Evolutionary conservation across 2,797 vertebrate genomes (phyloP).

Genomic region (Rhyacichthys aspro): DNA sequence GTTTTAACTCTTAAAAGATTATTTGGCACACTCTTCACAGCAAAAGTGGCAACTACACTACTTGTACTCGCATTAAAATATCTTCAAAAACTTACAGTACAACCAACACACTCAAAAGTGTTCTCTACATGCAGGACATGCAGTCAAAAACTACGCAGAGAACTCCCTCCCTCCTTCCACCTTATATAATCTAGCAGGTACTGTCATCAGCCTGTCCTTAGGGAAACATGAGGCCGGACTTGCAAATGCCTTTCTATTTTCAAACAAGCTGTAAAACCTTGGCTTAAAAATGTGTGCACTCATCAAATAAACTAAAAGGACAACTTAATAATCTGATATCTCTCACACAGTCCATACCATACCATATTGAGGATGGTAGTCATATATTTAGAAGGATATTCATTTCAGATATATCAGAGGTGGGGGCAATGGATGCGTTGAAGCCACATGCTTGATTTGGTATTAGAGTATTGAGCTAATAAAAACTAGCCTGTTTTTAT

Average conservation of each 20-base stretch:
- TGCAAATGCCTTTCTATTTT: slow-evolving; percentile 51
- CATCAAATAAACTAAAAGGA: slow-evolving; percentile 43
- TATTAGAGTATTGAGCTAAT: no score
- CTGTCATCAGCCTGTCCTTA: slow-evolving; percentile 24
- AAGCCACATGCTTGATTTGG: slow-evolving; percentile 1
- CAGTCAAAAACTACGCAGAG: slow-evolving; percentile 1
- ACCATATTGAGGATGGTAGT: slow-evolving; percentile 13
- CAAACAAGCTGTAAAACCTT: slow-evolving; percentile 21
- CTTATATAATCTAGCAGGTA: slow-evolving; percentile 9
- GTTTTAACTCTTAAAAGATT: neutral
- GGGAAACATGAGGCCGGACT: slow-evolving; percentile 26
- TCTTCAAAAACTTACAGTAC: slow-evolving; percentile 41
- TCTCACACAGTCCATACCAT: slow-evolving; percentile 19
- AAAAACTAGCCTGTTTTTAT: no score
- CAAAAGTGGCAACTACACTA: neutral
- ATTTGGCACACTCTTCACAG: neutral
- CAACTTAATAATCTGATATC: slow-evolving; percentile 41
- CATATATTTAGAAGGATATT: slow-evolving; percentile 9
- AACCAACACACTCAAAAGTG: slow-evolving; percentile 15
- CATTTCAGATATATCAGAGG: slow-evolving; percentile 17
- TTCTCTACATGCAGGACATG: slow-evolving; percentile 7
- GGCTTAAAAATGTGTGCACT: slow-evolving; percentile 25
- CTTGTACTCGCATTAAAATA: slow-evolving; percentile 6
- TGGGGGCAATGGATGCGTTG: neutral
- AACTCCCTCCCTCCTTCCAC: neutral